phyloP scores from a whole-genome alignment of 1,140 invertebrate genomes.

The Batillaria attramentaria region DNA sequence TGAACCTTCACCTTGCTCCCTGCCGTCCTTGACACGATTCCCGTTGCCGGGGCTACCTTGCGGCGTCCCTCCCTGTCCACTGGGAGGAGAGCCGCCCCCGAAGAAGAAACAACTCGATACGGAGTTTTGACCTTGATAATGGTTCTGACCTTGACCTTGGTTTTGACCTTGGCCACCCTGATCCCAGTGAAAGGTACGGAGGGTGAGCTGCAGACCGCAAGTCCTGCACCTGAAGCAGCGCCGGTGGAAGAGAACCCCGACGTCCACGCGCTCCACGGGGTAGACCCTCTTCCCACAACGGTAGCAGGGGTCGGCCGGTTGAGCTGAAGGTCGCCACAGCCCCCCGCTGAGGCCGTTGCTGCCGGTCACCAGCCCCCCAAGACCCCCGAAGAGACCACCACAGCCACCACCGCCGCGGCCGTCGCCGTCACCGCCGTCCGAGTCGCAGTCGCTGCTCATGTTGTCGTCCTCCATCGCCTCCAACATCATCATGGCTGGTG shows the following conservation, averaged over 20 bases:
- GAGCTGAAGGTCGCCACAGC: constrained; percentile 5
- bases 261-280: constrained; percentile 67
- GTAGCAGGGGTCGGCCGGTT: constrained; percentile 60
- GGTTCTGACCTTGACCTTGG: constrained; percentile 4
- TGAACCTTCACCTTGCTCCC: constrained; percentile 13
- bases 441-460: constrained; percentile 57
- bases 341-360: constrained; percentile 1
- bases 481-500: constrained; percentile 18
- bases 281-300: constrained; percentile 67
- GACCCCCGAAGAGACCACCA: not conserved
- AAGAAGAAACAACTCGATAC: not conserved
- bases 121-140: not conserved
- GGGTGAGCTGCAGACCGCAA: constrained; percentile 61
- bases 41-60: not conserved
- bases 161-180: constrained; percentile 32
- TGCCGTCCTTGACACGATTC: not conserved
- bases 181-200: constrained; percentile 66
- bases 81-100: not conserved
- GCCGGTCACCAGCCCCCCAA: not conserved
- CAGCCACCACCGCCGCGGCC: constrained; percentile 4
- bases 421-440: constrained; percentile 44
- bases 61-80: not conserved
- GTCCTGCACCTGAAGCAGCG: constrained; percentile 66
- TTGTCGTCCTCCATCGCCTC: constrained; percentile 54
- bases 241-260: constrained; percentile 67